Evolutionary conservation across 2,797 vertebrate genomes (phyloP).

Genomic region (Bradypodion ventrale): DNA sequence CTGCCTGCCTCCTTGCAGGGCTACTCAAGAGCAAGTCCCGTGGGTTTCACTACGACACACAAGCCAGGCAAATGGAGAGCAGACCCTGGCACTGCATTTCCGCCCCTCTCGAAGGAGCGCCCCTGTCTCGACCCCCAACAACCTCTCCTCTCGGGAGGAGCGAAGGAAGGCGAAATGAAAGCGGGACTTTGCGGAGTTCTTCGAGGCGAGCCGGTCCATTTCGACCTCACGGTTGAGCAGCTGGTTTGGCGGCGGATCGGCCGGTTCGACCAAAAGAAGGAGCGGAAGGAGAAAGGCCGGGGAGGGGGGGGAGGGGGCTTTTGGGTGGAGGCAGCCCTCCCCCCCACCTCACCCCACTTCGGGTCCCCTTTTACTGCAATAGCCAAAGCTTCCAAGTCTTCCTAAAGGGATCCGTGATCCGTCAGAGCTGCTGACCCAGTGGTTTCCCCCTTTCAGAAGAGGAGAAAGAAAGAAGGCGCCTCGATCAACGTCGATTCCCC

Average conservation of each 20-base stretch:
- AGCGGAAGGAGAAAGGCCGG: no score
- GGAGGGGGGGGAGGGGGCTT: background rate
- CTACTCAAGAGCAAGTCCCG: background rate
- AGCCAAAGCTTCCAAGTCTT: background rate
- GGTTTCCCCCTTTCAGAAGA: no score
- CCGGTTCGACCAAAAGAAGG: no score
- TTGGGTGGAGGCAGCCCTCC: background rate
- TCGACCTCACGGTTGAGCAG: no score
- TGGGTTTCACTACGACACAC: no score
- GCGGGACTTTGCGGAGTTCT: background rate
- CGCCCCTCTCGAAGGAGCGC: no score
- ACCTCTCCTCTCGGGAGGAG: no score
- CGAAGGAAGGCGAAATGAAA: no score
- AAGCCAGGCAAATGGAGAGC: background rate
- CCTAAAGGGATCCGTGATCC: background rate
- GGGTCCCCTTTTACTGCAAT: background rate
- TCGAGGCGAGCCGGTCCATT: background rate
- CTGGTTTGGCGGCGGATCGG: background rate
- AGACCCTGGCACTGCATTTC: no score
- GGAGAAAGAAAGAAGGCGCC: background rate
- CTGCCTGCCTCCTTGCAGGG: background rate
- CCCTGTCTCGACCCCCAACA: no score
- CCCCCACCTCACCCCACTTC: no score
- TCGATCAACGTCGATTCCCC: background rate
- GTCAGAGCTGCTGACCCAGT: no score